Evolutionary conservation across 2,888 invertebrate genomes (phyloP).

Genomic region (Diarsia rubi): DNA sequence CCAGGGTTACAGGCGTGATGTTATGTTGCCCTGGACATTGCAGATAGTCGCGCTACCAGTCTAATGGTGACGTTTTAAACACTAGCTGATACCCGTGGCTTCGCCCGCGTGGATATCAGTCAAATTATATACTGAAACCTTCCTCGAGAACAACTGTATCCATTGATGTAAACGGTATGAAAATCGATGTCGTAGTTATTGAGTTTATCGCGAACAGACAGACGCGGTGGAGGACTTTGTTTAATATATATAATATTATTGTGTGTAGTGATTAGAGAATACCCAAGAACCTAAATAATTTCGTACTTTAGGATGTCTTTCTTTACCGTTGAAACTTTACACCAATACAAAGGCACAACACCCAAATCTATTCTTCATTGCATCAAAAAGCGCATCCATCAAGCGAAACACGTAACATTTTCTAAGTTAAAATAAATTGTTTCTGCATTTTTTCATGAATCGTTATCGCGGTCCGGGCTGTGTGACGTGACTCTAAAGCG

Average conservation of each 20-base stretch:
- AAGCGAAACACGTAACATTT: constrained; percentile 13
- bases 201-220: too few species aligned
- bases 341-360: neutral
- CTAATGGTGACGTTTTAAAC: too few species aligned
- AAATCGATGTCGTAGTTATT: too few species aligned
- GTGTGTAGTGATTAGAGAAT: too few species aligned
- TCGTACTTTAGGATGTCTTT: neutral
- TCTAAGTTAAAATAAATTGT: constrained; percentile 58
- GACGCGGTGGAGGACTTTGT: too few species aligned
- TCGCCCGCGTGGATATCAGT: too few species aligned
- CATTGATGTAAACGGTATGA: too few species aligned
- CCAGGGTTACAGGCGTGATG: neutral
- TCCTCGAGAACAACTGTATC: too few species aligned
- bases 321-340: neutral
- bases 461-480: constrained; percentile 67
- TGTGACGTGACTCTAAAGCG: constrained; percentile 72
- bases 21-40: neutral
- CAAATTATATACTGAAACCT: too few species aligned
- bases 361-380: neutral
- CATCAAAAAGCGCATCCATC: neutral
- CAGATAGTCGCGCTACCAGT: neutral
- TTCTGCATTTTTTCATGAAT: constrained; percentile 55
- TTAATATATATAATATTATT: too few species aligned
- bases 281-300: neutral
- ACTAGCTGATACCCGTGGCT: too few species aligned